phyloP scores from a whole-genome alignment of 2,888 invertebrate genomes.

The Tenthredo notha region DNA sequence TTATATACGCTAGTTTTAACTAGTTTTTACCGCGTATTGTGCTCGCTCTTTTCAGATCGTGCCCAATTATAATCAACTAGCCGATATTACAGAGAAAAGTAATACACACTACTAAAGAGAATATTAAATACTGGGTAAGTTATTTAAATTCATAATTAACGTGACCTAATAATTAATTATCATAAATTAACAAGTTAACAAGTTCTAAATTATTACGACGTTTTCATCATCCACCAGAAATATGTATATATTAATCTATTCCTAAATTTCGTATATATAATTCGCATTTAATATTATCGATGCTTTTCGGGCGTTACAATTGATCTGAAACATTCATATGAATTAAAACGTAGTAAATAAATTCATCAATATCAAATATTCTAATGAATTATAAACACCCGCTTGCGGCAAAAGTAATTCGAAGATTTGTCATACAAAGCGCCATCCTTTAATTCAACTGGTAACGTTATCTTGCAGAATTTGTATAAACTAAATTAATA shows the following conservation, averaged over 20 bases:
- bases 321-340: neutral
- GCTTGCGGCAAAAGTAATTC: neutral
- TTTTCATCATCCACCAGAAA: neutral
- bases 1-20: conserved; percentile 28
- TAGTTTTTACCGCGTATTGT: conserved; percentile 32
- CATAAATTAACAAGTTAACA: neutral
- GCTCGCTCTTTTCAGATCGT: conserved; percentile 16
- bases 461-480: neutral
- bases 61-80: conserved; percentile 18
- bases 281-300: neutral
- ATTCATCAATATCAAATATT: neutral
- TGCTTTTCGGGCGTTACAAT: neutral
- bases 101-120: neutral
- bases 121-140: conserved; percentile 22
- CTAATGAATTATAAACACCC: neutral
- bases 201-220: neutral
- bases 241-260: neutral
- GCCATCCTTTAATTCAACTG: neutral
- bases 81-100: conserved; percentile 1
- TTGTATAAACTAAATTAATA: neutral
- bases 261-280: neutral
- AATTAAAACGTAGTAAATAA: neutral
- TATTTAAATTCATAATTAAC: neutral
- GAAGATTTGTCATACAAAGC: neutral
- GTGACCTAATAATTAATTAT: conserved; percentile 3